These are phyloP conservation scores for Plagodis dolabraria DNA, from an alignment of 2,888 invertebrate genomes.

Conservation along the genomic window DNA sequence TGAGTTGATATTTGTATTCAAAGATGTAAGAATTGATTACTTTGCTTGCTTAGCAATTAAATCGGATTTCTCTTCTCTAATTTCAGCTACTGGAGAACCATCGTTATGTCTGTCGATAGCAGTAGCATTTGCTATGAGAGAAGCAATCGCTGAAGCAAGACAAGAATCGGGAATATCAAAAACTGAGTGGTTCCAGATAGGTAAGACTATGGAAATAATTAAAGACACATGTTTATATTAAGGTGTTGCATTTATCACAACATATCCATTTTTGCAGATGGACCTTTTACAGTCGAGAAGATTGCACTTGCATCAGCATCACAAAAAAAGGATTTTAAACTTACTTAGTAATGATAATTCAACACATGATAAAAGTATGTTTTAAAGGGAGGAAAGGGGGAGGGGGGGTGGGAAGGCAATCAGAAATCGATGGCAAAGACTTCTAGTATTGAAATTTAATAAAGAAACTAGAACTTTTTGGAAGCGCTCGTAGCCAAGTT, in stretches of 20 bases:
- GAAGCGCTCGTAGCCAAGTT: too few species aligned
- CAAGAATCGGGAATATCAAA: constrained; percentile 80
- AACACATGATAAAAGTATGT: too few species aligned
- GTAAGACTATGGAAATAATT: constrained; percentile 57
- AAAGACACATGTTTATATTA: too few species aligned
- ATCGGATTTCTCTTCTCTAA: background rate
- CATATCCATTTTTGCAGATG: background rate
- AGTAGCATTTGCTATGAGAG: constrained; percentile 85
- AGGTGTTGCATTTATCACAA: too few species aligned
- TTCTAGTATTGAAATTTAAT: too few species aligned
- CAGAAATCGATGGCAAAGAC: too few species aligned
- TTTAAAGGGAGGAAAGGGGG: too few species aligned
- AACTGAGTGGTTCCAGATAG: constrained; percentile 83
- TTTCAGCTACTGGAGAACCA: constrained; percentile 80
- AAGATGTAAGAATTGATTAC: too few species aligned
- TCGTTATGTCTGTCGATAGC: constrained; percentile 72
- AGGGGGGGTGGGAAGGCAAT: too few species aligned
- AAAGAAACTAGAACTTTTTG: too few species aligned
- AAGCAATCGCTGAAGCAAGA: constrained; percentile 86
- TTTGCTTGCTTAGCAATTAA: too few species aligned
- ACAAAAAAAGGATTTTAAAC: background rate
- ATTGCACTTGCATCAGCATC: background rate
- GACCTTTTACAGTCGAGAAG: background rate
- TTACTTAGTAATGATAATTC: background rate
- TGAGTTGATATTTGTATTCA: too few species aligned